A percentile compares a stretch with the other conserved stretches of the same genome.
These are phyloP conservation scores for Lamellibrachia luymesi DNA, from an alignment of 1,140 invertebrate genomes.

Conservation along the genomic window DNA sequence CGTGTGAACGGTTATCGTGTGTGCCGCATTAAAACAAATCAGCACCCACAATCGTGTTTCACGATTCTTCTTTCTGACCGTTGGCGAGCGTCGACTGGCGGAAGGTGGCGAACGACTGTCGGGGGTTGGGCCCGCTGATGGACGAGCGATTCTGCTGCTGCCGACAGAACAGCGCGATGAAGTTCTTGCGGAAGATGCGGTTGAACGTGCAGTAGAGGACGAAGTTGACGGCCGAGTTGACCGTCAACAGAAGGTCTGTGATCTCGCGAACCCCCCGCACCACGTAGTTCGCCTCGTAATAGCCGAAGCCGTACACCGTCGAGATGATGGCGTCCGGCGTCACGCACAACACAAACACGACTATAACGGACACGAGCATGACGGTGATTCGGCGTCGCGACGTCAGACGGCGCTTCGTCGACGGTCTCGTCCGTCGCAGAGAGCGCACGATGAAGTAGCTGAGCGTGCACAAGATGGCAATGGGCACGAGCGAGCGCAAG, in stretches of 20 bases:
- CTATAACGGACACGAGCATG: slow-evolving; percentile 73
- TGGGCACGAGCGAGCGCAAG: slow-evolving; percentile 29
- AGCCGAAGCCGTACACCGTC: slow-evolving; percentile 51
- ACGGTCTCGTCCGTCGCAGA: slow-evolving; percentile 55
- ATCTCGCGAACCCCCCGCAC: slow-evolving; percentile 68
- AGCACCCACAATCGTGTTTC: background rate
- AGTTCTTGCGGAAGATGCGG: slow-evolving; percentile 23
- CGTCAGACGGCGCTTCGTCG: background rate
- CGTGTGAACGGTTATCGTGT: background rate
- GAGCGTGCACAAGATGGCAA: slow-evolving; percentile 25
- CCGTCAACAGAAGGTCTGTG: slow-evolving; percentile 70
- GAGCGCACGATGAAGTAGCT: slow-evolving; percentile 64
- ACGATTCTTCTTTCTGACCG: background rate
- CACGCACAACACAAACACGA: slow-evolving; percentile 74
- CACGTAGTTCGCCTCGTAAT: slow-evolving; percentile 54
- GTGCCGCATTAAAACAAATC: background rate
- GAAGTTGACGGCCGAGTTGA: slow-evolving; percentile 74
- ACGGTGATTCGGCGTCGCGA: slow-evolving; percentile 66
- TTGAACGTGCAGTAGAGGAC: slow-evolving; percentile 67
- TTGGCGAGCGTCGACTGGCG: background rate
- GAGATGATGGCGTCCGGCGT: slow-evolving; percentile 68
- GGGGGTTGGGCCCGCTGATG: background rate
- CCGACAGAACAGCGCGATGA: slow-evolving; percentile 17
- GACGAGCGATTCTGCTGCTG: background rate
- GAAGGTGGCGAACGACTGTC: slow-evolving; percentile 2